These are phyloP conservation scores for Palythoa caribaeorum DNA, from an alignment of 92 coral and sea anemone species.

Conservation along the genomic window DNA sequence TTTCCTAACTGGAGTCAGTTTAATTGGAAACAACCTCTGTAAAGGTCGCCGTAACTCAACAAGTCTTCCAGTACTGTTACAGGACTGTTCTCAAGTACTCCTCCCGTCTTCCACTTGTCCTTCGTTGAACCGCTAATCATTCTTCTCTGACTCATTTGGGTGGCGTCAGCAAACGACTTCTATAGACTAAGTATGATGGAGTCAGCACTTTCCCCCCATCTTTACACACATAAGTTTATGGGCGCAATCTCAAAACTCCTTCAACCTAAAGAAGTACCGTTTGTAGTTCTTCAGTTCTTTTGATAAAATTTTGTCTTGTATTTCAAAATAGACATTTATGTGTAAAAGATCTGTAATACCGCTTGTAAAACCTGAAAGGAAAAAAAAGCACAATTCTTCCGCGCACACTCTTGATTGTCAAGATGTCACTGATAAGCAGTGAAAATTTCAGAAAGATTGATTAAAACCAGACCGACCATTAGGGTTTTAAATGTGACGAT, in stretches of 20 bases:
- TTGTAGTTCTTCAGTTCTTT: neutral
- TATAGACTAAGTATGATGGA: conserved; percentile 12
- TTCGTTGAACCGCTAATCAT: too few species aligned
- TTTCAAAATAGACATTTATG: too few species aligned
- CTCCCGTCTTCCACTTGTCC: neutral
- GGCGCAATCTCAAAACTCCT: conserved; percentile 40
- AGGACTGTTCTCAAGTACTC: neutral
- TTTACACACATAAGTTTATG: neutral
- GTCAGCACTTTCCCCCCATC: conserved; percentile 24
- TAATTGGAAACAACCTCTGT: conserved; percentile 54
- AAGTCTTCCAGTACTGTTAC: conserved; percentile 6
- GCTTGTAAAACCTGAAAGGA: too few species aligned
- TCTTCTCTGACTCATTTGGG: too few species aligned
- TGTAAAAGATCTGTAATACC: too few species aligned
- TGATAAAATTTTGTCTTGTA: too few species aligned
- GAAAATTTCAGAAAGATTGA: too few species aligned
- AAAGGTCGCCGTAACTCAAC: conserved; percentile 44
- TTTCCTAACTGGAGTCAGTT: conserved; percentile 6
- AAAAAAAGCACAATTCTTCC: too few species aligned
- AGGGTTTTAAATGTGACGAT: too few species aligned
- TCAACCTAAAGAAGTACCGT: conserved; percentile 33
- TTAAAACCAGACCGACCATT: too few species aligned
- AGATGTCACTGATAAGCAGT: too few species aligned
- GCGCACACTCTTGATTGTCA: too few species aligned
- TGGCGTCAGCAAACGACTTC: neutral